A percentile compares a stretch with the other conserved stretches of the same genome.
phyloP scores from a whole-genome alignment of 2,113 vertebrate species.

The Tinamus guttatus region DNA sequence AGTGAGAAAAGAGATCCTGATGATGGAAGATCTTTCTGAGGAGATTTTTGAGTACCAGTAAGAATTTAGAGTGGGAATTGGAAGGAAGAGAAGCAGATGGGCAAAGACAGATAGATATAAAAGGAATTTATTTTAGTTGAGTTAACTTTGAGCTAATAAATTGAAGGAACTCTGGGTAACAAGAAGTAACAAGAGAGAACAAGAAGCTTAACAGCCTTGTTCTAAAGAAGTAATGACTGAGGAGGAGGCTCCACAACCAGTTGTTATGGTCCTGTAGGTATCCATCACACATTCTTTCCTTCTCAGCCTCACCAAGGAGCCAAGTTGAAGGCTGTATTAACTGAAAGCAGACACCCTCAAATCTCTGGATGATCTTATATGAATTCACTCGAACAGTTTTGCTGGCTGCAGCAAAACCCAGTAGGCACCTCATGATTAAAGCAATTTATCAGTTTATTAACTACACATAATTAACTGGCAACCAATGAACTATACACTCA shows the following conservation, averaged over 20 bases:
- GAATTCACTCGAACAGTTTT: background rate
- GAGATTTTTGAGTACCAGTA: background rate
- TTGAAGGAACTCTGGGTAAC: background rate
- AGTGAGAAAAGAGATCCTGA: background rate
- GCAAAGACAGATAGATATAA: background rate
- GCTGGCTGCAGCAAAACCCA: background rate
- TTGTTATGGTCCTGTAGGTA: background rate
- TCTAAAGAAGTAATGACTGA: background rate
- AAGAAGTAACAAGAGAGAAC: background rate
- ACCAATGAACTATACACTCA: background rate
- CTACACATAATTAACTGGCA: background rate
- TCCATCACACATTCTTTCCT: background rate
- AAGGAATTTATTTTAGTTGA: background rate
- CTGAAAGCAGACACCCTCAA: background rate
- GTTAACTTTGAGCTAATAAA: background rate
- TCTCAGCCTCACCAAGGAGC: background rate
- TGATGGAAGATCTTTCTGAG: background rate
- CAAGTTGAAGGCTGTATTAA: background rate
- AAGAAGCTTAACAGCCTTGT: background rate
- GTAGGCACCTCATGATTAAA: background rate
- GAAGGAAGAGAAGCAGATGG: background rate
- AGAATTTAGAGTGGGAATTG: background rate
- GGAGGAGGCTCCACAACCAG: background rate
- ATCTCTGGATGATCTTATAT: background rate
- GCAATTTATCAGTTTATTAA: background rate